Evolutionary conservation across 2,113 vertebrate genomes (phyloP).

Genomic region (Cervus canadensis): DNA sequence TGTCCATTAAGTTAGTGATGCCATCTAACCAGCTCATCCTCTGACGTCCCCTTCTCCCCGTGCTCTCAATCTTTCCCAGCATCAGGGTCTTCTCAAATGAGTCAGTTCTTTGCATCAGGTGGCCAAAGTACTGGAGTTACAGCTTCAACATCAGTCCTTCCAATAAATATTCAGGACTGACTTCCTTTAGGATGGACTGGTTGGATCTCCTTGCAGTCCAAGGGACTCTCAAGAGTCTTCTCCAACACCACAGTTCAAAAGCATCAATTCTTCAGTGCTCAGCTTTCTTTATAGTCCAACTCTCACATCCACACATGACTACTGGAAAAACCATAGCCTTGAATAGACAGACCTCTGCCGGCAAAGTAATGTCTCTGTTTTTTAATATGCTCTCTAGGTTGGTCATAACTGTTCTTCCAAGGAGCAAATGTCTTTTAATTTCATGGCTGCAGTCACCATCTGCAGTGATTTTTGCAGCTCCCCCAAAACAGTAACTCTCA

Average conservation of each 20-base stretch:
- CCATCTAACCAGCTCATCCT: not conserved
- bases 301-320: not conserved
- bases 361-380: too few species aligned
- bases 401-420: too few species aligned
- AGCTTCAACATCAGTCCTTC: not conserved
- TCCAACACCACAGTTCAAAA: not conserved
- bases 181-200: not conserved
- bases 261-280: not conserved
- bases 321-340: not conserved
- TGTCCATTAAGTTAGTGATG: not conserved
- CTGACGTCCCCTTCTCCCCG: not conserved
- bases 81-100: not conserved
- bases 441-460: too few species aligned
- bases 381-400: too few species aligned
- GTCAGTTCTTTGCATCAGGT: not conserved
- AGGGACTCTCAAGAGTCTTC: not conserved
- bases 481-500: too few species aligned
- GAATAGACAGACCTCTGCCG: too few species aligned
- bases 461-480: too few species aligned
- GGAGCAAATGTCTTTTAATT: too few species aligned
- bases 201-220: not conserved
- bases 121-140: not conserved
- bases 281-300: not conserved
- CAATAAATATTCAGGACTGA: not conserved
- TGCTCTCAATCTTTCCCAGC: not conserved